Evolutionary conservation across 2,113 vertebrate genomes (phyloP).

Genomic region (Tylochromis polylepis): DNA sequence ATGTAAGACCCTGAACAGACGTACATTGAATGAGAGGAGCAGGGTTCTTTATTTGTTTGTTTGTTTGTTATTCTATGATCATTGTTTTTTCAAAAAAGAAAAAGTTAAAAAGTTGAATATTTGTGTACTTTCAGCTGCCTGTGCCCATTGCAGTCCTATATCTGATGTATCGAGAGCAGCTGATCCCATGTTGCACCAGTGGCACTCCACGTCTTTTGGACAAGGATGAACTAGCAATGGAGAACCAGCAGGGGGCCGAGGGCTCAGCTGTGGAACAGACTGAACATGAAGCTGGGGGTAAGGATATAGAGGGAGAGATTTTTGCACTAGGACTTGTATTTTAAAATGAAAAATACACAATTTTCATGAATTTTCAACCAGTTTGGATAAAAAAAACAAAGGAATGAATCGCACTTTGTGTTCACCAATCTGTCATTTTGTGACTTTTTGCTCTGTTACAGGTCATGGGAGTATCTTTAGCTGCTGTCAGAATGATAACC

Average conservation of each 20-base stretch:
- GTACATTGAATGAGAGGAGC: not conserved
- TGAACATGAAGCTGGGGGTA: conserved; percentile 59
- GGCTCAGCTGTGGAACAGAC: conserved; percentile 15
- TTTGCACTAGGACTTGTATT: not conserved
- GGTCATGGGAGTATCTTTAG: conserved; percentile 80
- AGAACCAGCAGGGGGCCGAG: conserved; percentile 68
- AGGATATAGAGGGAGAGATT: not conserved
- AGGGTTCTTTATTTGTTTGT: not conserved
- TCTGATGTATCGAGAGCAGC: conserved; percentile 85
- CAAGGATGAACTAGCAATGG: conserved; percentile 87
- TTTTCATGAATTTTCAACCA: not conserved
- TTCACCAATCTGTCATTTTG: not conserved
- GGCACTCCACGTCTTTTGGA: conserved; percentile 75
- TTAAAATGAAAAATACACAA: conserved; percentile 4
- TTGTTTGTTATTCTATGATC: not conserved
- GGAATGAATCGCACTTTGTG: not conserved
- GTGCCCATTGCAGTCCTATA: conserved; percentile 88
- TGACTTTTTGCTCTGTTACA: conserved; percentile 43
- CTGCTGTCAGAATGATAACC: conserved; percentile 86
- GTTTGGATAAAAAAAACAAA: not conserved
- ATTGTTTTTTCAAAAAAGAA: not conserved
- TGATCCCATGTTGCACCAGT: conserved; percentile 77
- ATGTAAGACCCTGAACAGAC: conserved; percentile 74
- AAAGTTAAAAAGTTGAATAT: not conserved
- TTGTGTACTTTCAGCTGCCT: conserved; percentile 74